These are phyloP conservation scores for Caenorhabditis elegans DNA, from an alignment of 1,140 invertebrate genomes.

Conservation along the genomic window WBcel235 BX284604.4:10277501-10278000, in stretches of 20 bases:
- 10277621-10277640: no score
- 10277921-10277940: neutral
- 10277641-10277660: no score
- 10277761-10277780: neutral
- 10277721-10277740: neutral
- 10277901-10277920: neutral
- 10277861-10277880: conserved; percentile 1
- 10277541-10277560: no score
- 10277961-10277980: neutral
- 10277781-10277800: neutral
- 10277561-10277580: no score
- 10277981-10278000: neutral
- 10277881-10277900: conserved; percentile 21
- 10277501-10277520: no score
- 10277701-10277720: no score
- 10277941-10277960: neutral
- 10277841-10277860: conserved; percentile 11
- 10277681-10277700: no score
- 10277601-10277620: no score
- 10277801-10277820: neutral
- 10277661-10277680: no score
- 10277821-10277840: neutral
- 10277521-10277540: no score
- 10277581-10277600: no score
- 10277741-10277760: neutral